Percentiles rank a stretch among this genome's conserved stretches.
phyloP scores from a whole-genome alignment of 2,113 vertebrate species.

The Daphoenositta chrysoptera region DNA sequence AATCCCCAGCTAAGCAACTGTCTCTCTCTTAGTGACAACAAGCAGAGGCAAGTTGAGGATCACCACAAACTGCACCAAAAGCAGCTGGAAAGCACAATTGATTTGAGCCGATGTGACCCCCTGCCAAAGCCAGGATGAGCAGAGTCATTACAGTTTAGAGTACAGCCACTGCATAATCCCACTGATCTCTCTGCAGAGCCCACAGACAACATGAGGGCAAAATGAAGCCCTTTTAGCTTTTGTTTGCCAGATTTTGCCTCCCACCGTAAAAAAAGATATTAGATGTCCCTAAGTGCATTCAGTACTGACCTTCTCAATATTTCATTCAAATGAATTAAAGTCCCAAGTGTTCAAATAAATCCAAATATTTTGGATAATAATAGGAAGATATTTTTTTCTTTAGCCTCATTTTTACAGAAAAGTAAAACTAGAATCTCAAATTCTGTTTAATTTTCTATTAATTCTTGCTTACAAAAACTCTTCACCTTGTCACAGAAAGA shows the following conservation, averaged over 20 bases:
- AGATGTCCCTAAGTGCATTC: not conserved
- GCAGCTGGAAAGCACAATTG: not conserved
- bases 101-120: not conserved
- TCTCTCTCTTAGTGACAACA: not conserved
- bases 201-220: not conserved
- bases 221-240: not conserved
- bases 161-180: not conserved
- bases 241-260: not conserved
- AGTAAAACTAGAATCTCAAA: not conserved
- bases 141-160: not conserved
- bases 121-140: not conserved
- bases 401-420: not conserved
- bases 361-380: not conserved
- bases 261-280: not conserved
- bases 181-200: not conserved
- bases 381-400: not conserved
- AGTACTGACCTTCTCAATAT: not conserved
- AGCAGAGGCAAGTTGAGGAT: not conserved
- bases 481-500: not conserved
- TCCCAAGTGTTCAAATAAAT: not conserved
- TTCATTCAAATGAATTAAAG: not conserved
- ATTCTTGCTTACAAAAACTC: not conserved
- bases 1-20: not conserved
- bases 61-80: not conserved
- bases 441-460: not conserved